Base-by-base conservation (phyloP, 2,113 vertebrate genomes). In the Echinops telfairi region DNA sequence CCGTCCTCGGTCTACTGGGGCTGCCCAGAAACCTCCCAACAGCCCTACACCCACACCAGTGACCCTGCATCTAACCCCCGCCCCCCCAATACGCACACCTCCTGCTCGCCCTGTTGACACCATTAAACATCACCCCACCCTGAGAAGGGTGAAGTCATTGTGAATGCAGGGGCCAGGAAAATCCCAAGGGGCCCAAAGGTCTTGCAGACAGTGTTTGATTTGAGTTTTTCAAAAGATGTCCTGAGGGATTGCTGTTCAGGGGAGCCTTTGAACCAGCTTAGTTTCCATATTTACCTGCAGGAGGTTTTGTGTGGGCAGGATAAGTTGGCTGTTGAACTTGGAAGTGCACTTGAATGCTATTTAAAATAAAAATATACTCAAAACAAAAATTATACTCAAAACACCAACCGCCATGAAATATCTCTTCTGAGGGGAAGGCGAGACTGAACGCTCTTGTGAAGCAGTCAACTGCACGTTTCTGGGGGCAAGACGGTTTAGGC, bases 311-410 rank as follows among this genome's bases (percentile, higher is more conserved):
- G 68, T 86, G 62, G 92, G 91, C 53, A 83, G 84, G 70, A 2
- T 66, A 85, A 92, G 58, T 86, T 29, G 1, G 5, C 57, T 53
- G 57, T 53, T 95, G 95, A 96, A 95, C 94, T 96, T 96, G 93
- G 57, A 92, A 73, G 70, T 97, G 92, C 93, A 93, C 68, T 62
- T 95, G 86, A 95, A 88, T 89, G 64, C 53, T 82, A 73, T 90
- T 89, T 94, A 92, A 93, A 89, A 89, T 76, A 83, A 86, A 97
- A 87, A 70, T n/a, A 83, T 7, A 86, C 25, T 83, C 64, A 77
- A 82, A 89, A 88, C 64, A 79, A 83, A 86, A 97, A 87, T 64
- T n/a, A 83, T 7, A 86, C 25, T 83, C 64, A 77, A 82, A 89
- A 88, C 64, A 79, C 3, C 14, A 83, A 71, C n/a, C 29, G 93